Evolutionary conservation across 1,140 invertebrate species (phyloP).

Genomic region (Drosophila virilis): DNA sequence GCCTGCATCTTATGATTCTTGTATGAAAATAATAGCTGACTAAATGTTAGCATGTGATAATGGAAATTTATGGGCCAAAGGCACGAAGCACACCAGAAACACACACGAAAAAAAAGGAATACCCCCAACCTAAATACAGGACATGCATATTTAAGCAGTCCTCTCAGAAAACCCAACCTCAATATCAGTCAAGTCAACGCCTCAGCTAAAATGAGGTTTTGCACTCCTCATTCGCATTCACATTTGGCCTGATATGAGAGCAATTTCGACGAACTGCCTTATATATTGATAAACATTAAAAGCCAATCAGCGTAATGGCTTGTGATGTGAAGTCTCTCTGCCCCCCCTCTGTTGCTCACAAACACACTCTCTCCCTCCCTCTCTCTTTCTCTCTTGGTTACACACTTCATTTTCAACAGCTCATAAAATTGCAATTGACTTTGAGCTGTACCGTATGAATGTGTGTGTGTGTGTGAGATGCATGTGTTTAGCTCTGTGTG

Average conservation of each 20-base stretch:
- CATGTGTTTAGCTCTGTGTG: slow-evolving; percentile 4
- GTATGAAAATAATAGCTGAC: slow-evolving; percentile 73
- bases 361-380: neutral
- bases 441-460: slow-evolving; percentile 43
- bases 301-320: slow-evolving; percentile 80
- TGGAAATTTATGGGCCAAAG: slow-evolving; percentile 73
- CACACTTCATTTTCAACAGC: slow-evolving; percentile 78
- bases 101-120: neutral
- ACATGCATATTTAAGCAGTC: slow-evolving; percentile 66
- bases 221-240: neutral
- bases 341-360: slow-evolving; percentile 8
- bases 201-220: slow-evolving; percentile 28
- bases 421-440: slow-evolving; percentile 81
- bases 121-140: slow-evolving; percentile 22
- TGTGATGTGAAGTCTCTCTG: slow-evolving; percentile 61
- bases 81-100: slow-evolving; percentile 44
- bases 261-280: slow-evolving; percentile 52
- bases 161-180: slow-evolving; percentile 46
- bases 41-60: slow-evolving; percentile 79
- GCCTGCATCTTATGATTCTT: slow-evolving; percentile 75
- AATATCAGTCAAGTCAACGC: slow-evolving; percentile 17
- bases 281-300: slow-evolving; percentile 82
- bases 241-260: slow-evolving; percentile 7
- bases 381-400: slow-evolving; percentile 24
- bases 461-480: slow-evolving; percentile 1